Percentiles rank a stretch among this genome's conserved stretches.
Conservation (phyloP, 2,797 vertebrate species). For the Ceryle rudis region DNA sequence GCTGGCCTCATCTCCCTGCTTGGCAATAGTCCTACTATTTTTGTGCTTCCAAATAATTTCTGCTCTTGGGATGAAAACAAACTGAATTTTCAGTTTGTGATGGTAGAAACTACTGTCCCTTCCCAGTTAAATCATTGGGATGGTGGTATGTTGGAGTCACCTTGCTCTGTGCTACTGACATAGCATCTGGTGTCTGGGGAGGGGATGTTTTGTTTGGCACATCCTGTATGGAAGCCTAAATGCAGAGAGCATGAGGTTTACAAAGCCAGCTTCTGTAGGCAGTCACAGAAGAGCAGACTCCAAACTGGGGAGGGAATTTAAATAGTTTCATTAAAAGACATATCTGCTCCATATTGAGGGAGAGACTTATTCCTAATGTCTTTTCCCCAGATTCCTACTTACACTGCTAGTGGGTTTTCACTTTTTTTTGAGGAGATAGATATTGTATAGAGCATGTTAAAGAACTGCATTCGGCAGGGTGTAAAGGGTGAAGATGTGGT, state of each 20-base stretch:
- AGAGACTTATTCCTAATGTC: not conserved
- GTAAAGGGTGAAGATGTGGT: not conserved
- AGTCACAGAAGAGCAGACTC: not conserved
- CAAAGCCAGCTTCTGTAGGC: not conserved
- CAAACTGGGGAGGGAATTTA: not conserved
- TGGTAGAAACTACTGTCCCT: not conserved
- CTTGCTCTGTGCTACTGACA: not conserved
- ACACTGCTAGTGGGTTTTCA: not conserved
- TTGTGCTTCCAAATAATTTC: constrained; percentile 17
- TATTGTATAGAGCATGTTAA: not conserved
- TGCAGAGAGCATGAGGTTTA: not conserved
- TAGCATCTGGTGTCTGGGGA: not conserved
- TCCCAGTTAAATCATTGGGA: not conserved
- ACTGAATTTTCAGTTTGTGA: not conserved
- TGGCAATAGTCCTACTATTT: not conserved
- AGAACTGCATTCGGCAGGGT: not conserved
- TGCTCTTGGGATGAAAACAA: not conserved
- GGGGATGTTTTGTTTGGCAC: not conserved
- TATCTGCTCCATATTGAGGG: not conserved
- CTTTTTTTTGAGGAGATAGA: not conserved
- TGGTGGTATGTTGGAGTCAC: not conserved
- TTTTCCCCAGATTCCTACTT: not conserved
- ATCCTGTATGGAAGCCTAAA: not conserved
- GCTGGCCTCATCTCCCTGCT: not conserved
- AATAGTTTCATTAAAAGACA: not conserved